These are phyloP conservation scores for Coelogynopora nodosa DNA, from an alignment of 2,888 invertebrate genomes.

Conservation along the genomic window DNA sequence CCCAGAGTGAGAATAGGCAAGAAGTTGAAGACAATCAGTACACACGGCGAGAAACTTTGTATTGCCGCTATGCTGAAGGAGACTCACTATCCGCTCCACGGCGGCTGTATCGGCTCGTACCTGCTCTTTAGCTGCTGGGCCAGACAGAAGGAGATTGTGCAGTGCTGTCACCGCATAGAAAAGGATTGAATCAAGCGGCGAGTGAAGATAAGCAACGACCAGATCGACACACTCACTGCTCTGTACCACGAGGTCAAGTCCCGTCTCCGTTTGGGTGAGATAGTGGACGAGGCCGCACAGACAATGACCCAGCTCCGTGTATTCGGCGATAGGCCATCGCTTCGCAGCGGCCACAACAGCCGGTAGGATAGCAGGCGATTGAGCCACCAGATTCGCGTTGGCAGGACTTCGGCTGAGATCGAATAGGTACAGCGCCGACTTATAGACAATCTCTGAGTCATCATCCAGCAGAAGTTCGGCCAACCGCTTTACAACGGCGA, in stretches of 20 bases:
- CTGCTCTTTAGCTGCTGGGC: slow-evolving; percentile 96
- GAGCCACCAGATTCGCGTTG: neutral
- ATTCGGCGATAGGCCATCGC: neutral
- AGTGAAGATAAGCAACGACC: slow-evolving; percentile 63
- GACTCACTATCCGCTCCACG: slow-evolving; percentile 72
- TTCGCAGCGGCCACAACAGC: neutral
- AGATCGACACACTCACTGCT: neutral
- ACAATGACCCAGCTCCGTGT: neutral
- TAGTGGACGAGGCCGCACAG: slow-evolving; percentile 3
- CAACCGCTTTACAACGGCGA: neutral
- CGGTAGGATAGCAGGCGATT: neutral
- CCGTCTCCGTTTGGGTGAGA: neutral
- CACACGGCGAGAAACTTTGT: slow-evolving; percentile 96
- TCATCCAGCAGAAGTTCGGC: neutral
- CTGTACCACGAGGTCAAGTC: neutral
- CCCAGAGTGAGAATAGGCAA: slow-evolving; percentile 95
- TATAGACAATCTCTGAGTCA: neutral
- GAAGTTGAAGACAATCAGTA: slow-evolving; percentile 93
- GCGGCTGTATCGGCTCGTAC: slow-evolving; percentile 66
- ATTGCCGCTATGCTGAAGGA: slow-evolving; percentile 89
- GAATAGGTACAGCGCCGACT: neutral
- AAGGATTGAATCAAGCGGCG: slow-evolving; percentile 90
- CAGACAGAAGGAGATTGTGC: slow-evolving; percentile 91
- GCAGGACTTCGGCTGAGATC: neutral
- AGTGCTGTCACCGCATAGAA: slow-evolving; percentile 98